Percentiles rank a stretch among this genome's conserved stretches.
Evolutionary conservation across 30 jellyfish, hydroid and myxozoan genomes (phyloP).

Genomic region (Aurelia coerulea): DNA sequence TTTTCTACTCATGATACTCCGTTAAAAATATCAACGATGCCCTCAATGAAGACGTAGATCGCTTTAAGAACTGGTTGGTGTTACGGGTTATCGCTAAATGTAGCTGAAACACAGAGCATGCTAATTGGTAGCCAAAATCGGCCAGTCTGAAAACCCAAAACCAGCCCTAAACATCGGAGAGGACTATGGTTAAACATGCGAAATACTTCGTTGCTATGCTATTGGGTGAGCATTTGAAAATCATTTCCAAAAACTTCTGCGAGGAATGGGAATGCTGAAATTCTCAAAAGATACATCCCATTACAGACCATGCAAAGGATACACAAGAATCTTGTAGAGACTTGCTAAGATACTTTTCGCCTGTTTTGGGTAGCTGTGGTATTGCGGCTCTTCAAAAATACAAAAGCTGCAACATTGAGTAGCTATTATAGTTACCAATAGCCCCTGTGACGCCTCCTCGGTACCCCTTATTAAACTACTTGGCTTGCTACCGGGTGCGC

Average conservation of each 20-base stretch:
- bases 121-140: neutral
- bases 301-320: too few species aligned
- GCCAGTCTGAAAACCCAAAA: neutral
- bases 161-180: constrained; percentile 9
- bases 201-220: neutral
- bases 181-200: neutral
- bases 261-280: neutral
- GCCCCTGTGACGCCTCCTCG: too few species aligned
- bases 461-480: too few species aligned
- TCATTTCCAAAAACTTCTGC: neutral
- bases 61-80: neutral
- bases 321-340: too few species aligned
- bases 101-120: neutral
- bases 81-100: neutral
- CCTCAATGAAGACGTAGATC: neutral
- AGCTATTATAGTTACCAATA: too few species aligned
- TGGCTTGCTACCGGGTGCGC: too few species aligned
- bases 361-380: too few species aligned
- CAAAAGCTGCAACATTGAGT: too few species aligned
- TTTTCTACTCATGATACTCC: neutral
- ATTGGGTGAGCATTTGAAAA: neutral
- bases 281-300: neutral
- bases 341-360: too few species aligned
- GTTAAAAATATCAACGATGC: neutral
- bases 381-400: too few species aligned